Percentiles rank a stretch among this genome's conserved stretches.
Evolutionary conservation across 1,140 invertebrate genomes (phyloP).

Genomic region (Atta colombica): DNA sequence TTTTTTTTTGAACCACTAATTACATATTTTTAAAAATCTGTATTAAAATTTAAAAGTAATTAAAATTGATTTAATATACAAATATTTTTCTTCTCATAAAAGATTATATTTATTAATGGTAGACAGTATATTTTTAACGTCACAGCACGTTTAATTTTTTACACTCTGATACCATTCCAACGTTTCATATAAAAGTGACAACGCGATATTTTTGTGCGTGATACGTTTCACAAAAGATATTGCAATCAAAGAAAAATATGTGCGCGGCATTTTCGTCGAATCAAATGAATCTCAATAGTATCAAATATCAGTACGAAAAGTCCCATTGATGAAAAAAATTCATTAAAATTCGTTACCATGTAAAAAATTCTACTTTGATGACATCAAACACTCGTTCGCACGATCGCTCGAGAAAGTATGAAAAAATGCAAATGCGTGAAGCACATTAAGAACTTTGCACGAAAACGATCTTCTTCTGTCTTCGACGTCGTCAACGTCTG

Average conservation of each 20-base stretch:
- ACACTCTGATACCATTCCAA: slow-evolving; percentile 7
- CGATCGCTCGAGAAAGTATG: not conserved
- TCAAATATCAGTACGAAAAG: slow-evolving; percentile 31
- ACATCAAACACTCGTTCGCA: slow-evolving; percentile 1
- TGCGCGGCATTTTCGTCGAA: slow-evolving; percentile 7
- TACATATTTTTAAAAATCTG: not conserved
- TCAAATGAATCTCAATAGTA: slow-evolving; percentile 34
- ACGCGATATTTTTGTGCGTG: not conserved
- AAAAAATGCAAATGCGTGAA: slow-evolving; percentile 41
- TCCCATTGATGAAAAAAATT: not conserved
- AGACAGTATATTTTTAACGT: not conserved
- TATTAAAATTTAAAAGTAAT: not conserved
- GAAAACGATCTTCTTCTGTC: not conserved
- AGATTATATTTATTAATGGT: slow-evolving; percentile 29
- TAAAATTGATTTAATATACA: slow-evolving; percentile 29
- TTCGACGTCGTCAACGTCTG: not conserved
- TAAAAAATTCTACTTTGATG: slow-evolving; percentile 20
- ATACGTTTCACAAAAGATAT: slow-evolving; percentile 34
- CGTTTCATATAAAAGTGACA: slow-evolving; percentile 1
- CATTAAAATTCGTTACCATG: slow-evolving; percentile 27
- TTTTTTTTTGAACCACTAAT: not conserved
- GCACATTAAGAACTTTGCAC: slow-evolving; percentile 10
- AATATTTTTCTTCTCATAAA: not conserved
- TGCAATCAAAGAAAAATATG: slow-evolving; percentile 52
- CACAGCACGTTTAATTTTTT: slow-evolving; percentile 26